Percentiles rank a stretch among this genome's conserved stretches.
phyloP scores from a whole-genome alignment of 2,113 vertebrate species.

The Puffinus mauretanicus region DNA sequence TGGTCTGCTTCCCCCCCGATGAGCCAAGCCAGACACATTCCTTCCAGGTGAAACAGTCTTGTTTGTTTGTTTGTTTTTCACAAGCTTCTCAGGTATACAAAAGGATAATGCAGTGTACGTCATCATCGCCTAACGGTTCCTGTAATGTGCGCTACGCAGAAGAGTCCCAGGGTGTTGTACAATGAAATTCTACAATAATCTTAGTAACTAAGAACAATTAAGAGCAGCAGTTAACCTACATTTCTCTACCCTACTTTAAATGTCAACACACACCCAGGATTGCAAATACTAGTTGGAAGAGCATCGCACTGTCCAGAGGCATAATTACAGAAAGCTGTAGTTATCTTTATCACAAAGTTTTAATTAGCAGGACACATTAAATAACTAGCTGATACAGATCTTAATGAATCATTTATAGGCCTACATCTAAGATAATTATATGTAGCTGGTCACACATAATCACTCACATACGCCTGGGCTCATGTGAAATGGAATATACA shows the following conservation, averaged over 20 bases:
- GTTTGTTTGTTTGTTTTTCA: neutral
- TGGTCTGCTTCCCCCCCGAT: neutral
- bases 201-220: constrained; percentile 22
- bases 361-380: constrained; percentile 66
- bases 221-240: constrained; percentile 43
- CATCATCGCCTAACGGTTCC: neutral
- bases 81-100: neutral
- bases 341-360: constrained; percentile 36
- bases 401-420: constrained; percentile 67
- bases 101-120: neutral
- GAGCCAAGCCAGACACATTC: neutral
- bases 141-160: neutral
- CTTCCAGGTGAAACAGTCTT: neutral
- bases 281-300: constrained; percentile 8
- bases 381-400: constrained; percentile 57
- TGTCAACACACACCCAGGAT: neutral
- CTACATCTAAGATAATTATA: constrained; percentile 45
- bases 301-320: neutral
- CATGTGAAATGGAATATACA: neutral
- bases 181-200: constrained; percentile 5
- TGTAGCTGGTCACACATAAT: constrained; percentile 22
- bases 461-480: neutral
- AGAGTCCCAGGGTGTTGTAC: neutral
- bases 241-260: constrained; percentile 36
- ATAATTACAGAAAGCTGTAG: neutral